A percentile compares a stretch with the other conserved stretches of the same genome.
These are phyloP conservation scores for Spilosoma lubricipeda DNA, from an alignment of 2,888 invertebrate species.

Conservation along the genomic window DNA sequence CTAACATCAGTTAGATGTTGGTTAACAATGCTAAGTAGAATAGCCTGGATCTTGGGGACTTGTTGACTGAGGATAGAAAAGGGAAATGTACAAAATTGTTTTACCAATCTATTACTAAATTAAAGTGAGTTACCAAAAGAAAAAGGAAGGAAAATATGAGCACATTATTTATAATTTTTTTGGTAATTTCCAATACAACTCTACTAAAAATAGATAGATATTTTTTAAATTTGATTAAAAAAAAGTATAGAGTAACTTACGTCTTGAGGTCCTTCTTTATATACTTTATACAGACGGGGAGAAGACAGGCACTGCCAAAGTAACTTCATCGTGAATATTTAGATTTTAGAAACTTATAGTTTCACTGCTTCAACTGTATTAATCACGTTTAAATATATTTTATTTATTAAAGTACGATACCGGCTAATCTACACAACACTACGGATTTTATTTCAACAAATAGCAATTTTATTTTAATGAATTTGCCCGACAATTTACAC, in stretches of 20 bases:
- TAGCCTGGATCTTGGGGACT: too few species aligned
- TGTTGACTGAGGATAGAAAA: too few species aligned
- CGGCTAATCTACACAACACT: neutral
- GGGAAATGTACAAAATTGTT: too few species aligned
- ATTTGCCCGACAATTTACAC: neutral
- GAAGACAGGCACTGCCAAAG: slow-evolving; percentile 89
- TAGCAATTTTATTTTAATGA: neutral
- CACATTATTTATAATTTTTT: neutral
- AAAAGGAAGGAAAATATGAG: neutral
- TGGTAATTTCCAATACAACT: neutral
- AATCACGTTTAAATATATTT: neutral
- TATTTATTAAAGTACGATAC: neutral
- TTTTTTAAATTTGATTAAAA: neutral
- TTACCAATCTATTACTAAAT: neutral
- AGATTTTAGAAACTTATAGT: neutral
- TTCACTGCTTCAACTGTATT: neutral
- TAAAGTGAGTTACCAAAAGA: neutral
- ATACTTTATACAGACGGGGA: slow-evolving; percentile 90
- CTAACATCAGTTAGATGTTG: too few species aligned
- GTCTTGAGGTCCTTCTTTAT: slow-evolving; percentile 87
- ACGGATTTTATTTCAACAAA: neutral
- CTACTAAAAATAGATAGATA: neutral
- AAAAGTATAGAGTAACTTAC: slow-evolving; percentile 51
- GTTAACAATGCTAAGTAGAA: too few species aligned
- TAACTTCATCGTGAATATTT: slow-evolving; percentile 70